Evolutionary conservation across 2,797 vertebrate species (phyloP).

Genomic region (Gadopsis bispinosus): DNA sequence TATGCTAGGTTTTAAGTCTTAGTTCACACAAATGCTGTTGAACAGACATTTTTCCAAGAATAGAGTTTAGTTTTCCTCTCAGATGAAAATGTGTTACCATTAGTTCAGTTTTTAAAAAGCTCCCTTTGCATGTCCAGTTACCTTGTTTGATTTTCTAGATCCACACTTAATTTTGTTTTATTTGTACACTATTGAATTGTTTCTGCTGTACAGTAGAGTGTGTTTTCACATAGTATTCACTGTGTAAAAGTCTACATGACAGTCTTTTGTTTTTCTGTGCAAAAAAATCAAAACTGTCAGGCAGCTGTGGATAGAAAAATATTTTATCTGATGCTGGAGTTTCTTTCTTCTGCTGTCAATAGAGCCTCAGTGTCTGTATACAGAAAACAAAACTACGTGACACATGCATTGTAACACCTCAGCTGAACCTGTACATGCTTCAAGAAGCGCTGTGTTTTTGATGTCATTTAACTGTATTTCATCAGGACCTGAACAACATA

Average conservation of each 20-base stretch:
- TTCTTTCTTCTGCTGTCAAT: constrained; percentile 43
- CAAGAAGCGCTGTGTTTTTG: constrained; percentile 29
- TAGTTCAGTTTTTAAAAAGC: constrained; percentile 36
- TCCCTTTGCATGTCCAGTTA: constrained; percentile 40
- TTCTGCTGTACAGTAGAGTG: constrained; percentile 42
- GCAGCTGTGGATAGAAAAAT: constrained; percentile 36
- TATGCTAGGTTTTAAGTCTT: constrained; percentile 6
- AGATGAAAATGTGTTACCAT: constrained; percentile 1
- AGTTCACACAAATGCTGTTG: constrained; percentile 38
- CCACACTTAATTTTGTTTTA: constrained; percentile 14
- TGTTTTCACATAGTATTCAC: constrained; percentile 39
- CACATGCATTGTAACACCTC: constrained; percentile 62
- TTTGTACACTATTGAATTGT: constrained; percentile 31
- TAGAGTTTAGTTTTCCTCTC: constrained; percentile 23
- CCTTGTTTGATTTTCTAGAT: constrained; percentile 43
- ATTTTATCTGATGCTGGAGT: constrained; percentile 58
- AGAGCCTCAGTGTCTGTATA: constrained; percentile 42
- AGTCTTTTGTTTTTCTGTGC: constrained; percentile 46
- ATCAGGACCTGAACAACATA: constrained; percentile 37
- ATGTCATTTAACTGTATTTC: constrained; percentile 39
- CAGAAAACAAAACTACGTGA: constrained; percentile 49
- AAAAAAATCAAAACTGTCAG: constrained; percentile 22
- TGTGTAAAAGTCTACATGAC: constrained; percentile 33
- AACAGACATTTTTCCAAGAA: constrained; percentile 3
- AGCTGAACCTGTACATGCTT: constrained; percentile 46